phyloP scores from a whole-genome alignment of 2,888 invertebrate species.

The Cataglyphis altisquamis region DNA sequence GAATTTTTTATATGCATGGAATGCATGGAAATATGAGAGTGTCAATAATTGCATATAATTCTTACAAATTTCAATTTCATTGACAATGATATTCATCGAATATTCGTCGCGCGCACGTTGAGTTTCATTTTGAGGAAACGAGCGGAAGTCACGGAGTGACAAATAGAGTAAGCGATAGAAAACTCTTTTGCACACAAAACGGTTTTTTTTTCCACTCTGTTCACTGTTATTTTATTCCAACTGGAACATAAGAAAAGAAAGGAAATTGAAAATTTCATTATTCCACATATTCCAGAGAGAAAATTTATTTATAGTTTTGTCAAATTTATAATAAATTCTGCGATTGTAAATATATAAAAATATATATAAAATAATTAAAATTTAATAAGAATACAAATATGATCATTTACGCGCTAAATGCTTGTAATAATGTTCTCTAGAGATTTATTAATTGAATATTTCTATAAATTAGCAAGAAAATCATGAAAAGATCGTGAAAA shows the following conservation, averaged over 20 bases:
- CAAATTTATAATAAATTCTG: background rate
- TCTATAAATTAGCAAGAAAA: background rate
- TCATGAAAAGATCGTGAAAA: background rate
- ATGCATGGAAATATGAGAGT: background rate
- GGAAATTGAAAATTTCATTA: background rate
- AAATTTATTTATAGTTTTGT: background rate
- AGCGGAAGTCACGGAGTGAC: slow-evolving; percentile 17
- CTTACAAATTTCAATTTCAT: slow-evolving; percentile 8
- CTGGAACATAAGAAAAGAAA: background rate
- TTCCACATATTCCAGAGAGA: background rate
- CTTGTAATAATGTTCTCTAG: background rate
- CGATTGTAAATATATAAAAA: background rate
- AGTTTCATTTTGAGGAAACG: slow-evolving; percentile 13
- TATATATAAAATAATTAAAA: background rate
- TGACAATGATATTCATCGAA: slow-evolving; percentile 34
- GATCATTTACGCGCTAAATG: background rate
- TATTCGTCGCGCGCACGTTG: background rate
- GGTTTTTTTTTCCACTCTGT: background rate
- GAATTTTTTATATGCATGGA: background rate
- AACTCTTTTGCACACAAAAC: background rate
- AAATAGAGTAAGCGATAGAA: background rate
- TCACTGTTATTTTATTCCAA: background rate
- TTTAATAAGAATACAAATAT: background rate
- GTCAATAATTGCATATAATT: slow-evolving; percentile 7
- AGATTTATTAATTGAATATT: background rate